Evolutionary conservation across 2,888 invertebrate species (phyloP).

Genomic region (Papilio protenor): DNA sequence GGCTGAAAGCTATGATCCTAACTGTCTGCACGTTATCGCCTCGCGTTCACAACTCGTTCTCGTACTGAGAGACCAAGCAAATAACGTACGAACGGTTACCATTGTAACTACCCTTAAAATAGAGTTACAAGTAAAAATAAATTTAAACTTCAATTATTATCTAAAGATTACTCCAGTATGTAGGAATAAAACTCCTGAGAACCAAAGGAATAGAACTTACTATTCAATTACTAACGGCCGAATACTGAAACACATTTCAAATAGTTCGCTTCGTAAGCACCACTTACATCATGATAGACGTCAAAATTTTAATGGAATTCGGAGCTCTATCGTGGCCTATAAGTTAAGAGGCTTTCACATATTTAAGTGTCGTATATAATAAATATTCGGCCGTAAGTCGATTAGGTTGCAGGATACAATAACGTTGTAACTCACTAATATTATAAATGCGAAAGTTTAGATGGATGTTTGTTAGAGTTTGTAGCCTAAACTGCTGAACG

Average conservation of each 20-base stretch:
- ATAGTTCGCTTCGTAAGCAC: too few species aligned
- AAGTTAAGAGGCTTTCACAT: too few species aligned
- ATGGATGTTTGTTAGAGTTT: too few species aligned
- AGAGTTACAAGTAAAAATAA: not conserved
- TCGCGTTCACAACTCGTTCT: slow-evolving; percentile 1
- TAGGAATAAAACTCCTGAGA: not conserved
- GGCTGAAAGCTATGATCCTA: slow-evolving; percentile 21
- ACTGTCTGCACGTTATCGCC: slow-evolving; percentile 40
- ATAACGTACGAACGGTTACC: not conserved
- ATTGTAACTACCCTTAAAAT: not conserved
- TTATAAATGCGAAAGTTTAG: too few species aligned
- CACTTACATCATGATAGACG: too few species aligned
- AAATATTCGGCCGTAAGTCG: not conserved
- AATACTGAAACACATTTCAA: too few species aligned
- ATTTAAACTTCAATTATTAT: not conserved
- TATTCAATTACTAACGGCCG: not conserved
- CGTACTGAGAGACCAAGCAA: not conserved
- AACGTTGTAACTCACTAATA: not conserved
- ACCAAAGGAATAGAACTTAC: not conserved
- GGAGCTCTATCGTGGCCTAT: too few species aligned
- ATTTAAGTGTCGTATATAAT: too few species aligned
- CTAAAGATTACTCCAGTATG: not conserved
- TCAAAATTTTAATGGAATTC: too few species aligned
- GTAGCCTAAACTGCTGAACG: too few species aligned
- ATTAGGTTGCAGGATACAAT: not conserved